Percentiles rank a stretch among this genome's conserved stretches.
These are phyloP conservation scores for Cygnus buccinator DNA, from an alignment of 2,113 vertebrate genomes.

Conservation along the genomic window DNA sequence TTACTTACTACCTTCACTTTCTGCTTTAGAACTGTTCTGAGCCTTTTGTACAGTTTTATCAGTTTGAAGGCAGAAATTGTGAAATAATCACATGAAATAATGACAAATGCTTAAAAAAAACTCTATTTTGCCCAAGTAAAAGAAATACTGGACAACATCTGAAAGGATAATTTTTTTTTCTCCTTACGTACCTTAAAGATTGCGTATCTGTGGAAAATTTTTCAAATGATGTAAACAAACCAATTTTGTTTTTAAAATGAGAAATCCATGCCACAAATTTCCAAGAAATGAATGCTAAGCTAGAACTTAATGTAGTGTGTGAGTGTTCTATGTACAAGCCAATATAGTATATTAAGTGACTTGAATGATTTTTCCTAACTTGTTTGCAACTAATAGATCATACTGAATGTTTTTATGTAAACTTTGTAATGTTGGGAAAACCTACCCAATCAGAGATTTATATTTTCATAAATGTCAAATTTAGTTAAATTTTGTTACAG, in stretches of 20 bases:
- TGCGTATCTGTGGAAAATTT: constrained; percentile 37
- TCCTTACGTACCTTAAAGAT: not conserved
- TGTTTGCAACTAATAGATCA: constrained; percentile 96
- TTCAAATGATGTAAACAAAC: constrained; percentile 33
- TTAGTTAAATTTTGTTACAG: constrained; percentile 99
- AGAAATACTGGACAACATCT: not conserved
- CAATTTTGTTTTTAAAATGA: constrained; percentile 21
- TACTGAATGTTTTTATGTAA: constrained; percentile 99
- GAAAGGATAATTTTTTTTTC: not conserved
- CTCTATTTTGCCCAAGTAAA: constrained; percentile 3
- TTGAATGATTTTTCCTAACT: constrained; percentile 97
- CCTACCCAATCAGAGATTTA: constrained; percentile 98
- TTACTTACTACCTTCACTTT: constrained; percentile 61
- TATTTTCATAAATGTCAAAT: constrained; percentile 99
- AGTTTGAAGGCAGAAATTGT: constrained; percentile 70
- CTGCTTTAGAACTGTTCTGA: constrained; percentile 61
- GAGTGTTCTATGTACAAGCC: constrained; percentile 90
- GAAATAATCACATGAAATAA: constrained; percentile 52
- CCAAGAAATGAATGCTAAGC: constrained; percentile 72
- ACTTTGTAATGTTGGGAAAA: constrained; percentile 97
- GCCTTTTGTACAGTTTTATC: constrained; percentile 72
- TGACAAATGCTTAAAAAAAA: not conserved
- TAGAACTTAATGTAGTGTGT: constrained; percentile 77
- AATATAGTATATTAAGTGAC: constrained; percentile 93
- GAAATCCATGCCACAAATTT: constrained; percentile 53